phyloP scores from a whole-genome alignment of 2,888 invertebrate genomes.

The Eupithecia subfuscata region DNA sequence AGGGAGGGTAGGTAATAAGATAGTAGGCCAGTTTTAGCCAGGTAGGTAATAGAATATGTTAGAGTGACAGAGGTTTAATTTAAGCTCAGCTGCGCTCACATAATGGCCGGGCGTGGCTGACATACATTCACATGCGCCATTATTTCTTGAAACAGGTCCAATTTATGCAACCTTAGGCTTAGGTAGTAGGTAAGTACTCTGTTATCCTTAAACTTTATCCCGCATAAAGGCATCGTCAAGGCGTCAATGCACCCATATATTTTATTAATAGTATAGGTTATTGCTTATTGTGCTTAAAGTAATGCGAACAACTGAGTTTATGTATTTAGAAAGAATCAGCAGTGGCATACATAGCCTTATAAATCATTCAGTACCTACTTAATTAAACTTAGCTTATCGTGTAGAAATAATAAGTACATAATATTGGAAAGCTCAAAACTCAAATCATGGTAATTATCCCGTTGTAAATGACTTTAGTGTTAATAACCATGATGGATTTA shows the following conservation, averaged over 20 bases:
- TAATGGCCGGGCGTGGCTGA: slow-evolving; percentile 59
- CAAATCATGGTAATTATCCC: no score
- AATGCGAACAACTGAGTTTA: neutral
- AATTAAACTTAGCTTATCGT: no score
- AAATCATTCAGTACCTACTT: no score
- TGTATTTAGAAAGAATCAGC: neutral
- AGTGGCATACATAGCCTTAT: neutral
- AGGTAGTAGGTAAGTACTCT: slow-evolving; percentile 31
- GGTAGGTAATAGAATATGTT: neutral
- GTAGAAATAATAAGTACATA: no score
- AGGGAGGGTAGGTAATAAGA: neutral
- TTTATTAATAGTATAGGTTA: neutral
- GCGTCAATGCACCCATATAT: neutral
- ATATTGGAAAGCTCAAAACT: no score
- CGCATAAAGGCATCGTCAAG: slow-evolving; percentile 20
- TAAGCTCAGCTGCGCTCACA: slow-evolving; percentile 26
- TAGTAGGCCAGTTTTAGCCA: neutral
- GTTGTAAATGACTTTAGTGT: no score
- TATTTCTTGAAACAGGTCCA: slow-evolving; percentile 51
- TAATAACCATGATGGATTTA: no score
- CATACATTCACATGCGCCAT: slow-evolving; percentile 55
- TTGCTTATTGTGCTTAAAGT: neutral
- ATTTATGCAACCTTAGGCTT: slow-evolving; percentile 38
- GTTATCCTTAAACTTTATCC: slow-evolving; percentile 29
- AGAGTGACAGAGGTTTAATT: neutral